Percentiles rank a stretch among this genome's conserved stretches.
Conservation (phyloP, 2,113 vertebrate genomes). For the Ictidomys tridecemlineatus region DNA sequence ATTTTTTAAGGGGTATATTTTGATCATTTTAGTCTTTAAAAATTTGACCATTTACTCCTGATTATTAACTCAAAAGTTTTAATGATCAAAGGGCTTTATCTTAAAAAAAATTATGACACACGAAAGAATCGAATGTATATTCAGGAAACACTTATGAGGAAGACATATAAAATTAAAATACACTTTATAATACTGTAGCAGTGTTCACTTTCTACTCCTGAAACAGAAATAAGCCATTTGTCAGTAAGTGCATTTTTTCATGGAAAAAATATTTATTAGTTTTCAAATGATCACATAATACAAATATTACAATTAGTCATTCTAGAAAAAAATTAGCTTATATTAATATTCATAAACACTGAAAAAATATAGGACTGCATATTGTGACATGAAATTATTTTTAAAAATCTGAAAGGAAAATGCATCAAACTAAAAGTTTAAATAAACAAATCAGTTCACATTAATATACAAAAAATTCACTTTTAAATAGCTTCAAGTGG, state of each 20-base stretch:
- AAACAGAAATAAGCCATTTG: slow-evolving; percentile 85
- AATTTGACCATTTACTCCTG: slow-evolving; percentile 30
- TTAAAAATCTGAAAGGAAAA: slow-evolving; percentile 77
- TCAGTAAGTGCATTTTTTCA: slow-evolving; percentile 84
- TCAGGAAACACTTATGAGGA: slow-evolving; percentile 65
- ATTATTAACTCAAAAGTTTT: background rate
- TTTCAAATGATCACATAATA: slow-evolving; percentile 84
- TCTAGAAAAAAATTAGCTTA: slow-evolving; percentile 79
- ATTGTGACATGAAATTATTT: slow-evolving; percentile 74
- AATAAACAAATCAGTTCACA: slow-evolving; percentile 83
- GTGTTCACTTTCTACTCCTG: slow-evolving; percentile 83
- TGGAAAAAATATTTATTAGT: slow-evolving; percentile 85
- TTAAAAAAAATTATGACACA: slow-evolving; percentile 28
- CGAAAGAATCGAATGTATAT: slow-evolving; percentile 51
- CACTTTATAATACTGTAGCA: slow-evolving; percentile 73
- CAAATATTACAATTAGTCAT: slow-evolving; percentile 82
- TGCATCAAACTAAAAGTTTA: slow-evolving; percentile 78
- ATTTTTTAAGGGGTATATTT: slow-evolving; percentile 54
- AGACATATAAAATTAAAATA: slow-evolving; percentile 76
- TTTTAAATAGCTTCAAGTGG: slow-evolving; percentile 70
- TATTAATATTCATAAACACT: slow-evolving; percentile 82
- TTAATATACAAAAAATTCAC: slow-evolving; percentile 76
- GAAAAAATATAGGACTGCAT: slow-evolving; percentile 76
- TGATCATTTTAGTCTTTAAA: slow-evolving; percentile 62
- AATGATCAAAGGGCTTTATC: background rate